Evolutionary conservation across 2,888 invertebrate species (phyloP).

Genomic region (Syrphus vitripennis): DNA sequence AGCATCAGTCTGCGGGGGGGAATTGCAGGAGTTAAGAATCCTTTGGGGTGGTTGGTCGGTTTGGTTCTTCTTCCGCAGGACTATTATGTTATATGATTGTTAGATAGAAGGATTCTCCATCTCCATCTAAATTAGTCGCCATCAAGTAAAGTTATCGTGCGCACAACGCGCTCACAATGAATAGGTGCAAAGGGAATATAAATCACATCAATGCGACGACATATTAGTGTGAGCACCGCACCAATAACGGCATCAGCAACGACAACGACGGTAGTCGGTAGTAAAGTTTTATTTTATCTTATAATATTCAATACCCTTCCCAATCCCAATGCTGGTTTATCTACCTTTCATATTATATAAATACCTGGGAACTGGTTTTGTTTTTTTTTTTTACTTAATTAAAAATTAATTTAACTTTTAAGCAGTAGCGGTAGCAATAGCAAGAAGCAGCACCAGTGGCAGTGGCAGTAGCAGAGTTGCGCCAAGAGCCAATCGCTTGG

Average conservation of each 20-base stretch:
- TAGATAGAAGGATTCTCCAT: constrained; percentile 47
- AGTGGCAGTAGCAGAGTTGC: not conserved
- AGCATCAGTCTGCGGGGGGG: not conserved
- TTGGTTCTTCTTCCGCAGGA: constrained; percentile 51
- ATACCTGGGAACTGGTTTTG: constrained; percentile 27
- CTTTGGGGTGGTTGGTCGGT: not conserved
- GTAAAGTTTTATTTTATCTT: constrained; percentile 44
- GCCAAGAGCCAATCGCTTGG: constrained; percentile 17
- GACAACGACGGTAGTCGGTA: not conserved
- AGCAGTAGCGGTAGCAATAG: constrained; percentile 19
- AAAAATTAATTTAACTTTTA: constrained; percentile 62
- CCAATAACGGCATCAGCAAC: not conserved
- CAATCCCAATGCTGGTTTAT: not conserved
- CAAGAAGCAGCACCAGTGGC: not conserved
- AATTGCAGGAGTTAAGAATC: not conserved
- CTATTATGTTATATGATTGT: constrained; percentile 49
- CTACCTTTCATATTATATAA: constrained; percentile 36
- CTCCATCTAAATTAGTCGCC: constrained; percentile 66
- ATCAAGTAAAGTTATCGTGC: constrained; percentile 69
- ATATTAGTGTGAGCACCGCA: constrained; percentile 55
- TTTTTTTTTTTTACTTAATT: constrained; percentile 65
- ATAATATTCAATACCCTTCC: not conserved
- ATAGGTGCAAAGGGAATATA: constrained; percentile 69
- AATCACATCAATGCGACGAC: constrained; percentile 72
- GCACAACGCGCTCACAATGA: constrained; percentile 59